A percentile compares a stretch with the other conserved stretches of the same genome.
phyloP scores from a whole-genome alignment of 2,797 vertebrate genomes.

The Peromyscus nudipes region DNA sequence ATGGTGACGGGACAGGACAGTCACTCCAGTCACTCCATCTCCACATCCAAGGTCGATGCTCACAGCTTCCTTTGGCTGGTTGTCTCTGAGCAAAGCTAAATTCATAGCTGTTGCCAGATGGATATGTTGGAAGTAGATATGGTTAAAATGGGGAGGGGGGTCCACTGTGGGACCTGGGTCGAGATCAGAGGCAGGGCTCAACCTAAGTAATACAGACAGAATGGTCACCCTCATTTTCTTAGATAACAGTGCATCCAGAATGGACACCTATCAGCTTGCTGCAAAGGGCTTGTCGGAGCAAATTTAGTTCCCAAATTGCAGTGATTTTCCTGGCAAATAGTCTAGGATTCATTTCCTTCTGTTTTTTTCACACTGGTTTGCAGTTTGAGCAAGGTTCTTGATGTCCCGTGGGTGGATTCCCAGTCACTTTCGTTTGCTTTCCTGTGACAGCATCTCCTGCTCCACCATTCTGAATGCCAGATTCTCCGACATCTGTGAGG shows the following conservation, averaged over 20 bases:
- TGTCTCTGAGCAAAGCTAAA: constrained; percentile 45
- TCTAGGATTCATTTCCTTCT: constrained; percentile 38
- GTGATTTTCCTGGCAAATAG: background rate
- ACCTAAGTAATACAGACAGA: background rate
- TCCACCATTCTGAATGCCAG: background rate
- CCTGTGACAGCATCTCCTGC: background rate
- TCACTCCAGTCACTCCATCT: background rate
- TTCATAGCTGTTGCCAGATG: background rate
- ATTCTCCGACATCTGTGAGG: background rate
- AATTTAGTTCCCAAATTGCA: constrained; percentile 35
- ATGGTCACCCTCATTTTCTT: background rate
- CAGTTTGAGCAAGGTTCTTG: constrained; percentile 5
- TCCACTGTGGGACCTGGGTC: background rate
- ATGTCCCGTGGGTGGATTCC: too few species aligned
- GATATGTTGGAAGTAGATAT: background rate
- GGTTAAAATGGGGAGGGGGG: background rate
- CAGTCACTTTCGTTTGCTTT: background rate
- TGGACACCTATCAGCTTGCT: constrained; percentile 24
- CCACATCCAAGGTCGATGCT: background rate
- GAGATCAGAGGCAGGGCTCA: constrained; percentile 14
- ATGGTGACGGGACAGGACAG: background rate
- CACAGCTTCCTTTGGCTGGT: background rate
- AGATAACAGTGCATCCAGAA: background rate
- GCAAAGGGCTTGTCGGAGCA: background rate
- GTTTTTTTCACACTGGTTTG: background rate